Conservation (phyloP, 2,888 invertebrate genomes). For the Erebia palarica region DNA sequence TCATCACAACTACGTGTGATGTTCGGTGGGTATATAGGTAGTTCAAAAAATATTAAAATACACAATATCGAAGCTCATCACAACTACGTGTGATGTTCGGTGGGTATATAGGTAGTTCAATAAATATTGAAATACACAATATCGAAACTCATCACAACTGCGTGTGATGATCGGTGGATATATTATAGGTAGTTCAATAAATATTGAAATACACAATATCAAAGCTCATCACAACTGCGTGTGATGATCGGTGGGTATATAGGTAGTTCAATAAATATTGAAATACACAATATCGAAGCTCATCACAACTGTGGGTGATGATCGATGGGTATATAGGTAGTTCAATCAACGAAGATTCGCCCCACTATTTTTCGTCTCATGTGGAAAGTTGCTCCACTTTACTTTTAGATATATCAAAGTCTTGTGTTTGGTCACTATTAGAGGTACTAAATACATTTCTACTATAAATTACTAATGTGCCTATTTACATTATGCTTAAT, state of each 20-base stretch:
- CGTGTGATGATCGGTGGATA: conserved; percentile 39
- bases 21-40: conserved; percentile 35
- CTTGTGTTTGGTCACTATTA: too few species aligned
- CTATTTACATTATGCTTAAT: too few species aligned
- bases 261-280: background rate
- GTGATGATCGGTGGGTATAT: conserved; percentile 38
- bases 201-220: background rate
- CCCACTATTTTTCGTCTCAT: too few species aligned
- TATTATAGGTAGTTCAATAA: background rate
- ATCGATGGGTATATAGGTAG: conserved; percentile 35
- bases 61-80: too few species aligned
- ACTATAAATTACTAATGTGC: too few species aligned
- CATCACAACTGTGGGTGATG: conserved; percentile 27
- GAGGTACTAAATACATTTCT: too few species aligned
- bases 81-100: conserved; percentile 30
- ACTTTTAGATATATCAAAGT: too few species aligned
- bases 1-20: conserved; percentile 25
- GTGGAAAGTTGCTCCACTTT: too few species aligned
- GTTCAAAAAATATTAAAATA: background rate
- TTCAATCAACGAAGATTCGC: background rate
- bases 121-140: background rate
- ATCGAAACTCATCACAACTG: background rate
- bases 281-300: too few species aligned
- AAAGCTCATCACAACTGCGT: conserved; percentile 12
- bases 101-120: conserved; percentile 32